phyloP scores from a whole-genome alignment of 2,797 vertebrate genomes.

The Acanthopagrus latus region DNA sequence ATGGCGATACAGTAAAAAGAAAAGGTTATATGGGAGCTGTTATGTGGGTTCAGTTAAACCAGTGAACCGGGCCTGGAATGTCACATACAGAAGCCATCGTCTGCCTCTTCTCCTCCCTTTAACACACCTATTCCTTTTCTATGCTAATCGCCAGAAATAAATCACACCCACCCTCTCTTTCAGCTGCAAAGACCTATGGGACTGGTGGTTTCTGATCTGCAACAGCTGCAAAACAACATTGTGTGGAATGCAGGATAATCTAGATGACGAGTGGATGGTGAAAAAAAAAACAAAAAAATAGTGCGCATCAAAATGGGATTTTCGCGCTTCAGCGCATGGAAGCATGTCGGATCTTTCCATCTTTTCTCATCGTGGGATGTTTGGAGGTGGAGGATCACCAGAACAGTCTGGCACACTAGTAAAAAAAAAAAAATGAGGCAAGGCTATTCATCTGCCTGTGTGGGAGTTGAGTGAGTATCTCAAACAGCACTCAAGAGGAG shows the following conservation, averaged over 20 bases:
- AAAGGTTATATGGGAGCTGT: constrained; percentile 67
- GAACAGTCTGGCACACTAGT: constrained; percentile 13
- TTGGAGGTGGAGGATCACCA: constrained; percentile 23
- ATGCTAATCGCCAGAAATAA: constrained; percentile 52
- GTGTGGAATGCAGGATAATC: constrained; percentile 25
- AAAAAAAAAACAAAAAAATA: constrained; percentile 20
- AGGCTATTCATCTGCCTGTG: constrained; percentile 28
- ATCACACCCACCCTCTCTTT: constrained; percentile 39
- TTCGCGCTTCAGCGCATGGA: constrained; percentile 5
- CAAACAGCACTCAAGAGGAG: constrained; percentile 16
- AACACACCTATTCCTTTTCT: constrained; percentile 40
- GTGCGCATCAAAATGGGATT: constrained; percentile 5
- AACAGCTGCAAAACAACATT: constrained; percentile 34
- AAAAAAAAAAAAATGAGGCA: neutral
- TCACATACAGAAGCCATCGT: constrained; percentile 48
- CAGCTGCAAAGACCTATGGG: constrained; percentile 33
- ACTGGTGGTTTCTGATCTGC: constrained; percentile 33
- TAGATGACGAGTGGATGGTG: constrained; percentile 22
- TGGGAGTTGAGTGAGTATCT: constrained; percentile 32
- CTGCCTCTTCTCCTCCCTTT: constrained; percentile 13
- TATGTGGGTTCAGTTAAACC: constrained; percentile 64
- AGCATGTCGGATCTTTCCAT: constrained; percentile 1
- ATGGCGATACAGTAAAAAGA: constrained; percentile 66
- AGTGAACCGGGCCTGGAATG: constrained; percentile 54
- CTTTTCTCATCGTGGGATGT: constrained; percentile 30